phyloP scores from a whole-genome alignment of 1,140 invertebrate genomes.

The Magallana angulata region DNA sequence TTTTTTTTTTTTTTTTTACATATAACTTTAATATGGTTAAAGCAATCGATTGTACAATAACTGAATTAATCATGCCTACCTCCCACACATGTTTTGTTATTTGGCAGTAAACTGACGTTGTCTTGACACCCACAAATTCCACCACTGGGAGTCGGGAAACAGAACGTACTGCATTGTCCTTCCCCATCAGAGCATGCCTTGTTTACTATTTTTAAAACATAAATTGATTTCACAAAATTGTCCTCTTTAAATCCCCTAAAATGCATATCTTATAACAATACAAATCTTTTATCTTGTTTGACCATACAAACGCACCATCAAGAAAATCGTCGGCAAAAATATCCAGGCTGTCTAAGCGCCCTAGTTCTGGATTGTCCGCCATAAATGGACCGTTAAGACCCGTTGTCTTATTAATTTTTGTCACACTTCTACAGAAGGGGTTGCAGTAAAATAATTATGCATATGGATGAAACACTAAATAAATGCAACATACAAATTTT shows the following conservation, averaged over 20 bases:
- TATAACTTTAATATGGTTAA: no score
- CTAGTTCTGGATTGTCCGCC: conserved; percentile 13
- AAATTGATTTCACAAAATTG: neutral
- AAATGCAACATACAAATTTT: neutral
- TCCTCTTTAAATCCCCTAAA: neutral
- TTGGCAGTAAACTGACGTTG: neutral
- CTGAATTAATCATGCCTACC: neutral
- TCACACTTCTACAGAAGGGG: neutral
- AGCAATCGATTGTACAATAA: no score
- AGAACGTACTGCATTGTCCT: conserved; percentile 17
- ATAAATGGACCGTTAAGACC: neutral
- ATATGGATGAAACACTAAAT: neutral
- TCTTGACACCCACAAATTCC: neutral
- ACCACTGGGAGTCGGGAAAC: neutral
- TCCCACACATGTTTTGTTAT: neutral
- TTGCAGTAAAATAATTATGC: neutral
- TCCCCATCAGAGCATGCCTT: neutral
- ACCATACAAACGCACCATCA: neutral
- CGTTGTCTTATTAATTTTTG: neutral
- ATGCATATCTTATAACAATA: neutral
- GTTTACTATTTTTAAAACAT: neutral
- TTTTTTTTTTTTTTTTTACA: no score
- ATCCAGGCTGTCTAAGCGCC: neutral
- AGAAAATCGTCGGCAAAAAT: neutral
- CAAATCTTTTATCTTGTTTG: neutral